Conservation (phyloP, 2,113 vertebrate species). For the Sapajus apella region DNA sequence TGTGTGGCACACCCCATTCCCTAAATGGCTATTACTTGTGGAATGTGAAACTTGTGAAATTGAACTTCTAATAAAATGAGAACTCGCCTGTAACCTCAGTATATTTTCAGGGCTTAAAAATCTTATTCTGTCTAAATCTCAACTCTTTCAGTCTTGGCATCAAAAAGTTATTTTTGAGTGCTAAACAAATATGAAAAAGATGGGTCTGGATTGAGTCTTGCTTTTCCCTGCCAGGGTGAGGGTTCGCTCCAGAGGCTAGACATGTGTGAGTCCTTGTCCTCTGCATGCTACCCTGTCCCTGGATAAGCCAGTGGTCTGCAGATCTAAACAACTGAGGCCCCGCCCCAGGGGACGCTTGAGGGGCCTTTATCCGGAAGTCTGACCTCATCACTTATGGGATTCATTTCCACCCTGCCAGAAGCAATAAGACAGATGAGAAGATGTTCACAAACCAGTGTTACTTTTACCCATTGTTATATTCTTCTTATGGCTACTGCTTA, state of each 20-base stretch:
- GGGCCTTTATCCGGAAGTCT: not conserved
- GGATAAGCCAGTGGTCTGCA: not conserved
- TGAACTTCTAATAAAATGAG: conserved; percentile 62
- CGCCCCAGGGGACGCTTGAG: not conserved
- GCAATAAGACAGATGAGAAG: not conserved
- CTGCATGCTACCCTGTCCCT: not conserved
- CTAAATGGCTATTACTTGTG: not conserved
- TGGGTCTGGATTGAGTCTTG: not conserved
- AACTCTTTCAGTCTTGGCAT: conserved; percentile 46
- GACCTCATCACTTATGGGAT: not conserved
- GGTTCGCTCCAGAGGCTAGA: not conserved
- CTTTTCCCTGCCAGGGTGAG: not conserved
- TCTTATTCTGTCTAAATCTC: conserved; percentile 55
- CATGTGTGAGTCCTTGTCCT: not conserved
- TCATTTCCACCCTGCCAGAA: not conserved
- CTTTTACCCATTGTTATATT: conserved; percentile 1
- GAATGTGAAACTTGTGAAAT: conserved; percentile 60
- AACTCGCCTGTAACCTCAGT: conserved; percentile 33
- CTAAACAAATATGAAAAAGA: conserved; percentile 62
- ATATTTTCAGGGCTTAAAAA: conserved; percentile 61
- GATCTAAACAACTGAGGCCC: not conserved
- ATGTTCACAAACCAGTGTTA: not conserved
- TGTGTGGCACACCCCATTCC: not conserved
- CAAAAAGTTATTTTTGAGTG: conserved; percentile 56
- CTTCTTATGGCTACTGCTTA: not conserved